These are phyloP conservation scores for Rhagoletis pomonella DNA, from an alignment of 1,140 invertebrate species.

Conservation along the genomic window DNA sequence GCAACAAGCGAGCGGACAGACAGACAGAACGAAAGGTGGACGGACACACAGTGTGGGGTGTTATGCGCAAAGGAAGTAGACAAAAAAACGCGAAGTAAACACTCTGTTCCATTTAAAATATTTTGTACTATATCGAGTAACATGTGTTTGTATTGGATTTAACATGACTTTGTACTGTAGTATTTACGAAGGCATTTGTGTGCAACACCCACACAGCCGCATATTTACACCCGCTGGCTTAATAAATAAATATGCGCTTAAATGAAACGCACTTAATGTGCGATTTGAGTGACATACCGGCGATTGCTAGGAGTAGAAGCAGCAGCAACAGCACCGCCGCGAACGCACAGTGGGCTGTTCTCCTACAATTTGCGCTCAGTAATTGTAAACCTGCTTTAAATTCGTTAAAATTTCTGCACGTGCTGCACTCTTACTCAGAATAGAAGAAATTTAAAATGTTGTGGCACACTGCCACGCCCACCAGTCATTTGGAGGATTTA, in stretches of 20 bases:
- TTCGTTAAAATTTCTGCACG: too few species aligned
- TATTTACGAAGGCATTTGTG: background rate
- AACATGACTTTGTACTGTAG: background rate
- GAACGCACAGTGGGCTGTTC: background rate
- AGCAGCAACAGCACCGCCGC: background rate
- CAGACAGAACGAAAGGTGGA: background rate
- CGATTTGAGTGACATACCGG: slow-evolving; percentile 27
- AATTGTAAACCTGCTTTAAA: too few species aligned
- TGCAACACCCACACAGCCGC: background rate
- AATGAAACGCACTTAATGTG: slow-evolving; percentile 49
- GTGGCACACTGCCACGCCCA: too few species aligned
- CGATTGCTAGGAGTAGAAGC: background rate
- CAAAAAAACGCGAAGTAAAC: background rate
- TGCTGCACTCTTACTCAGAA: too few species aligned
- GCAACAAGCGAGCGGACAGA: slow-evolving; percentile 24
- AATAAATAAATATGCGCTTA: slow-evolving; percentile 24
- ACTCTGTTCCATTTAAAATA: background rate
- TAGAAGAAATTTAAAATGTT: too few species aligned
- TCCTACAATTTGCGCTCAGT: too few species aligned
- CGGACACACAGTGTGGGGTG: background rate
- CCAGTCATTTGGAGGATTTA: too few species aligned
- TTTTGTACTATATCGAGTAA: background rate
- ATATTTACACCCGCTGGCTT: background rate
- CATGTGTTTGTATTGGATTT: background rate
- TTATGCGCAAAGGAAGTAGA: slow-evolving; percentile 23